Evolutionary conservation across 2,888 invertebrate species (phyloP).

Genomic region (Heliconius ismenius): DNA sequence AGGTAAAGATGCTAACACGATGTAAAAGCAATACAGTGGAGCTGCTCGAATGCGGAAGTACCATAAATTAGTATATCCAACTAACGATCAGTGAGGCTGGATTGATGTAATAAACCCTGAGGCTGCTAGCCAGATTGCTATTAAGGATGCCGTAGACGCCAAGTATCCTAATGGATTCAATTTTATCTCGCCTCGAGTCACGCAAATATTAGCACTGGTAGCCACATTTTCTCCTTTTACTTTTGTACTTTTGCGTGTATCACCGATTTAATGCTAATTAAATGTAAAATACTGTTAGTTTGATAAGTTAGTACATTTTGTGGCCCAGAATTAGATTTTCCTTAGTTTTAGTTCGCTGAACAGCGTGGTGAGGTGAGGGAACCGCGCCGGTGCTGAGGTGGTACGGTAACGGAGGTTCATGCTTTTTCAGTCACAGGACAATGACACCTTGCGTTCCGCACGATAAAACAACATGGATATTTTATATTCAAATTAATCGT

Average conservation of each 20-base stretch:
- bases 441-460: slow-evolving; percentile 80
- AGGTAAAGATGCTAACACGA: slow-evolving; percentile 75
- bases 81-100: slow-evolving; percentile 56
- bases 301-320: background rate
- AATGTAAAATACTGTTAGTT: background rate
- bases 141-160: slow-evolving; percentile 28
- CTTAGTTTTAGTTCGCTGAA: slow-evolving; percentile 34
- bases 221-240: slow-evolving; percentile 15
- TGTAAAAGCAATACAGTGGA: slow-evolving; percentile 72
- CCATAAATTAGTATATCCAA: slow-evolving; percentile 60
- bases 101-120: slow-evolving; percentile 40
- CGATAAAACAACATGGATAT: slow-evolving; percentile 72
- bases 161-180: slow-evolving; percentile 33
- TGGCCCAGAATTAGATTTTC: slow-evolving; percentile 16
- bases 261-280: background rate
- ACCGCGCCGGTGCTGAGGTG: slow-evolving; percentile 32
- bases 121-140: slow-evolving; percentile 37
- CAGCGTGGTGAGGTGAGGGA: slow-evolving; percentile 24
- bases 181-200: slow-evolving; percentile 33
- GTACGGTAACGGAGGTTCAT: slow-evolving; percentile 47
- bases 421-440: slow-evolving; percentile 69
- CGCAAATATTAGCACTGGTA: slow-evolving; percentile 26
- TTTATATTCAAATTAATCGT: slow-evolving; percentile 28
- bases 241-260: background rate
- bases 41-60: slow-evolving; percentile 71